A percentile compares a stretch with the other conserved stretches of the same genome.
These are phyloP conservation scores for Sorex fumeus DNA, from an alignment of 2,113 vertebrate genomes.

Conservation along the genomic window DNA sequence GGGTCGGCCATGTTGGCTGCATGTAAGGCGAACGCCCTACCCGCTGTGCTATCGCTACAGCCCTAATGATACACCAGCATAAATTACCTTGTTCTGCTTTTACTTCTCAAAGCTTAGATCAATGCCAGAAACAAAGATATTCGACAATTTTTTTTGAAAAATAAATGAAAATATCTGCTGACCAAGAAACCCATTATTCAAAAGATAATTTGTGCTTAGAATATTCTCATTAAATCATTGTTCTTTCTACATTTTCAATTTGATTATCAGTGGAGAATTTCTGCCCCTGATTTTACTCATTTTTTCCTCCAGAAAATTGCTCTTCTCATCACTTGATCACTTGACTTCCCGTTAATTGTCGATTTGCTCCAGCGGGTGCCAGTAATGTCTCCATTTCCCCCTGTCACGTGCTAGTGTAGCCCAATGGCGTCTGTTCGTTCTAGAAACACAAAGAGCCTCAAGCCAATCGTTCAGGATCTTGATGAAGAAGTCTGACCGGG, in stretches of 20 bases:
- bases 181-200: neutral
- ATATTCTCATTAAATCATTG: neutral
- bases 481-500: no score
- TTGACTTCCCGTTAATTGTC: no score
- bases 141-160: neutral
- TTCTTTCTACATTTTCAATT: constrained; percentile 4
- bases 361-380: no score
- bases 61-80: rapidly evolving
- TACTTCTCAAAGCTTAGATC: neutral
- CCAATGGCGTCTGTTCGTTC: no score
- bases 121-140: neutral
- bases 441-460: no score
- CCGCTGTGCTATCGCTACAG: no score
- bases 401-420: no score
- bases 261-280: neutral
- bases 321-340: no score
- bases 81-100: neutral
- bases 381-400: no score
- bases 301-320: neutral
- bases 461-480: no score
- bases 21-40: no score
- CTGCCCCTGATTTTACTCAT: neutral
- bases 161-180: neutral
- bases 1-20: no score
- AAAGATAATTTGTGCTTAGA: neutral